These are phyloP conservation scores for Drosophila pallidifrons DNA, from an alignment of 1,140 invertebrate genomes.

Conservation along the genomic window DNA sequence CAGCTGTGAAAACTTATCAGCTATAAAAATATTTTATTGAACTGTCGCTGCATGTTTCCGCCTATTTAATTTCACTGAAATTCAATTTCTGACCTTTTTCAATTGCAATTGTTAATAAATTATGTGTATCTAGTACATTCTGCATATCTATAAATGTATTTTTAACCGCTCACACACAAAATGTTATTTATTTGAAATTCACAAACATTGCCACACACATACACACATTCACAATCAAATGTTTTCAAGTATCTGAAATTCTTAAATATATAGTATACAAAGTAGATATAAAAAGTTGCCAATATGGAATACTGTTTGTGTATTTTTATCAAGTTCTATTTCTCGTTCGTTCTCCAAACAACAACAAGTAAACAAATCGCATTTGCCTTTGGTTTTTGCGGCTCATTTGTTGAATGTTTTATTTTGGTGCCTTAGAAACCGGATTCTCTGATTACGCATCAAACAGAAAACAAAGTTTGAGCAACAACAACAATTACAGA, in stretches of 20 bases:
- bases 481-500: constrained; percentile 11
- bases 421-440: constrained; percentile 31
- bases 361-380: constrained; percentile 40
- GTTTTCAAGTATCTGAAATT: constrained; percentile 29
- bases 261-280: constrained; percentile 27
- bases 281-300: constrained; percentile 20
- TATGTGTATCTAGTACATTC: constrained; percentile 13
- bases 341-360: constrained; percentile 16
- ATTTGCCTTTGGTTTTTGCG: background rate
- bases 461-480: background rate
- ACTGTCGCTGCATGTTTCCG: too few species aligned
- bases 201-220: constrained; percentile 19
- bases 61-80: too few species aligned
- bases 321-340: constrained; percentile 69
- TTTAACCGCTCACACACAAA: constrained; percentile 28
- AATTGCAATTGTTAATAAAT: constrained; percentile 42
- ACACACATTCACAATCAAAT: constrained; percentile 1
- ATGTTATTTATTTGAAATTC: constrained; percentile 57
- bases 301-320: constrained; percentile 50
- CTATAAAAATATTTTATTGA: background rate
- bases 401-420: constrained; percentile 26
- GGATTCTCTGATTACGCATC: constrained; percentile 48
- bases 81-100: background rate
- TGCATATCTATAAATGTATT: constrained; percentile 36
- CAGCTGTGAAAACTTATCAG: background rate